Percentiles rank a stretch among this genome's conserved stretches.
Evolutionary conservation across 2,888 invertebrate genomes (phyloP).

Genomic region (Ennomos erosarius): DNA sequence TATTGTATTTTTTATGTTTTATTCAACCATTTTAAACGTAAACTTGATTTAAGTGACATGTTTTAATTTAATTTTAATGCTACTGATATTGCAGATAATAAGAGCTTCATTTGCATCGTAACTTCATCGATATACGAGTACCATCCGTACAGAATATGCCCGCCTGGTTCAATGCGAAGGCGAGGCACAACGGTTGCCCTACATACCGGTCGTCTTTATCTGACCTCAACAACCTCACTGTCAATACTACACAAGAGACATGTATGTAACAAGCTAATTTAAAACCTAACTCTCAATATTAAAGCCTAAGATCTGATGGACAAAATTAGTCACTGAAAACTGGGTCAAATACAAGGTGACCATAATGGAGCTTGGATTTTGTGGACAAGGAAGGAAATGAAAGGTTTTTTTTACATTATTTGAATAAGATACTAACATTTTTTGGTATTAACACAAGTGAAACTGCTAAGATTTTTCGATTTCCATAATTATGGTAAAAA

Average conservation of each 20-base stretch:
- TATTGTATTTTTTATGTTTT: too few relatives aligned
- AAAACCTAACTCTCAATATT: constrained; percentile 20
- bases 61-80: too few relatives aligned
- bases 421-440: too few relatives aligned
- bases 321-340: constrained; percentile 24
- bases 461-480: neutral
- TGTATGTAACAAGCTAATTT: constrained; percentile 36
- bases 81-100: neutral
- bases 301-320: constrained; percentile 4
- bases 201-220: constrained; percentile 70
- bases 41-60: too few relatives aligned
- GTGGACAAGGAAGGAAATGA: constrained; percentile 13
- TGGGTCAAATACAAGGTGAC: constrained; percentile 30
- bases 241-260: constrained; percentile 55
- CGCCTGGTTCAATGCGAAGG: constrained; percentile 38
- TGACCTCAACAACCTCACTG: constrained; percentile 75
- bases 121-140: neutral
- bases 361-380: neutral
- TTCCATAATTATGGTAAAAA: too few relatives aligned
- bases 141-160: constrained; percentile 52
- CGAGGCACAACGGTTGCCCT: constrained; percentile 65
- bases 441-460: neutral
- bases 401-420: neutral
- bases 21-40: too few relatives aligned
- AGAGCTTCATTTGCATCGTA: neutral